A percentile compares a stretch with the other conserved stretches of the same genome.
phyloP scores from a whole-genome alignment of 2,888 invertebrate species.

The Diabrotica balteata region DNA sequence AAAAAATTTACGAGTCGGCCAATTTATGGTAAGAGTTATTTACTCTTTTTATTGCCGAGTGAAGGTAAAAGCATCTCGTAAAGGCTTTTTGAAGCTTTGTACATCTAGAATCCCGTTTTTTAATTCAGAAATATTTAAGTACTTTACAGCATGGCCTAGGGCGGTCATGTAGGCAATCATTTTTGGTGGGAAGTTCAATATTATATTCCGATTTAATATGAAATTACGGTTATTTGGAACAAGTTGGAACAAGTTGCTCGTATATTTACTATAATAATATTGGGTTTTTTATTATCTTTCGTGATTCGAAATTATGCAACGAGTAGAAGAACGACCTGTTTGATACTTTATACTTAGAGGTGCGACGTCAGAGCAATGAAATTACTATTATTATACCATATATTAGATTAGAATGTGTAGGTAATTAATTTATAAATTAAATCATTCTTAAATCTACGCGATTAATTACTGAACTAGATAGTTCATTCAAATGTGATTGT shows the following conservation, averaged over 20 bases:
- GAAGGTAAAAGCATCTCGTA: not conserved
- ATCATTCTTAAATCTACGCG: no score
- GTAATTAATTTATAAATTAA: no score
- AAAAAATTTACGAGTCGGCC: not conserved
- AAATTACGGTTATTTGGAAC: constrained; percentile 2
- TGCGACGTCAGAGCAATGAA: no score
- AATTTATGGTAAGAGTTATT: constrained; percentile 1
- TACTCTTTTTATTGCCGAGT: not conserved
- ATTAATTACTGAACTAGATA: no score
- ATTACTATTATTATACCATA: no score
- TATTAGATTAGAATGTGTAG: no score
- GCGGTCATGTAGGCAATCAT: not conserved
- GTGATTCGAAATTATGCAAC: no score
- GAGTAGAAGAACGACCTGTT: no score
- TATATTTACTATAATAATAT: not conserved
- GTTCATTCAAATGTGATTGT: no score
- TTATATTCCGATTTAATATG: not conserved
- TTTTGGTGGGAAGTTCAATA: not conserved
- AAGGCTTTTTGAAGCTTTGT: not conserved
- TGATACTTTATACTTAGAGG: no score
- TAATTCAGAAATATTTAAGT: not conserved
- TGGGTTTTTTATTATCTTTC: no score
- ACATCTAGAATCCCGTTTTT: not conserved
- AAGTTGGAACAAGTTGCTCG: no score
- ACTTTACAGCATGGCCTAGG: not conserved